Base-by-base conservation (phyloP, 2,888 invertebrate genomes). In the Tenodera sinensis region DNA sequence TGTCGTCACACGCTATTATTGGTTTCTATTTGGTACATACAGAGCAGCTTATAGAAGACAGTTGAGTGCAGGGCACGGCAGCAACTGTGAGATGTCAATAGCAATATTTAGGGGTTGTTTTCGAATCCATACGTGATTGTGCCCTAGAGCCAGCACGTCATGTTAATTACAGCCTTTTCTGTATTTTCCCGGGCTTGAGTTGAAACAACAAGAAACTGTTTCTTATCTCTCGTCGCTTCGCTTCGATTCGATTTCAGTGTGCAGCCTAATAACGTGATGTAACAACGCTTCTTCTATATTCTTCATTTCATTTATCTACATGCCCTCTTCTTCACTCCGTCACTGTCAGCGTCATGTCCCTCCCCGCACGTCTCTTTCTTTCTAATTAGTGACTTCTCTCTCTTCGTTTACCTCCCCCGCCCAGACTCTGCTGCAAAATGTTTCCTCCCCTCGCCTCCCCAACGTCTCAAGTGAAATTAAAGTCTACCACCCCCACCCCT, bases 391-490 rank as follows among this genome's bases (percentile, higher is more conserved):
- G 90, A 90, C 90, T 90, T 90, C 90, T 91, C 91, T 90, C 85
- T 90, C 90, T 89, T 82, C 83, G 83, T 82, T 89, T 89, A 83
- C 30, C 88, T 83, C 89, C 83, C 88, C 85, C 89, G 27, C n/a
- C 83, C 47, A 42, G 28, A 25, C 86, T 28, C 88, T 30, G 27
- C 85, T 87, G 47, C 71, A 88, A 54, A 83, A 83, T 54, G 84
- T 42, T 71, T 81, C 89, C 85, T 85, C 85, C 88, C 30, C 84
- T 87, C 91, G 91, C 91, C 91, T 91, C 92, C 85, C 88, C 30
- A 81, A 88, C 91, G 91, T 92, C 91, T 91, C 92, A 91, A 91
- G 91, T 91, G 91, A 92, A 91, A 92, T 92, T 92, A 92, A 92
- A 92, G 91, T 92, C 91, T 84, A 84, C 84, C 84, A 42, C 47